Evolutionary conservation across 1,140 invertebrate genomes (phyloP).

Genomic region (Leptopilina boulardi): DNA sequence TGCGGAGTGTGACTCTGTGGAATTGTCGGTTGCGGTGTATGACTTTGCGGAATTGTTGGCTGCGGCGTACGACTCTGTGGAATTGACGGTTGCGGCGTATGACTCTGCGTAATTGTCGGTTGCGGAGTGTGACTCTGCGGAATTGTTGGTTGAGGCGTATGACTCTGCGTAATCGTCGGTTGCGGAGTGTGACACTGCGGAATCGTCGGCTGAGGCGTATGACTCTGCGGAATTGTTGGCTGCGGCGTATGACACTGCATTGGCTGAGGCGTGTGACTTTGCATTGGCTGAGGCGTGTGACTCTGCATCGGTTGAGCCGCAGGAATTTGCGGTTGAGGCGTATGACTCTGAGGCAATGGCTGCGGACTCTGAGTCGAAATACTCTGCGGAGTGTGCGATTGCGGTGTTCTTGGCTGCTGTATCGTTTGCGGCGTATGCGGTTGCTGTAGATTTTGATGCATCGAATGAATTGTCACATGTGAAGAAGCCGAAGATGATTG

Average conservation of each 20-base stretch:
- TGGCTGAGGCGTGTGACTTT: slow-evolving; percentile 68
- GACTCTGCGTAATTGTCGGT: slow-evolving; percentile 65
- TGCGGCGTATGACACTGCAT: slow-evolving; percentile 68
- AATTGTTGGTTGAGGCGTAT: slow-evolving; percentile 68
- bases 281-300: slow-evolving; percentile 67
- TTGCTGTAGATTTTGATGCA: slow-evolving; percentile 69
- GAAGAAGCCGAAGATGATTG: slow-evolving; percentile 59
- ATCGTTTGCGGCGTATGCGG: slow-evolving; percentile 66
- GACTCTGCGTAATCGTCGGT: slow-evolving; percentile 64
- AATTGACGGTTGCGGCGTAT: slow-evolving; percentile 77
- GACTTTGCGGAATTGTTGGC: slow-evolving; percentile 64
- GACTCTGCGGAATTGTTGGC: slow-evolving; percentile 65
- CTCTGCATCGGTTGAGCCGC: slow-evolving; percentile 76
- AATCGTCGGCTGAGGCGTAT: slow-evolving; percentile 77
- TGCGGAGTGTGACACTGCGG: slow-evolving; percentile 71
- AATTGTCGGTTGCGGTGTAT: slow-evolving; percentile 61
- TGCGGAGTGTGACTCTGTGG: slow-evolving; percentile 72
- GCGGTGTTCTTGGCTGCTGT: slow-evolving; percentile 70
- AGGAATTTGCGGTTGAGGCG: slow-evolving; percentile 70
- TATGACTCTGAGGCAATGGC: slow-evolving; percentile 68
- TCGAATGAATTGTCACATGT: slow-evolving; percentile 67
- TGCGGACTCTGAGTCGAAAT: slow-evolving; percentile 71
- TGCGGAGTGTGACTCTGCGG: slow-evolving; percentile 67
- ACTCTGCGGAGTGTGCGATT: slow-evolving; percentile 69
- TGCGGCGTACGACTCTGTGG: slow-evolving; percentile 72